A percentile compares a stretch with the other conserved stretches of the same genome.
phyloP scores from a whole-genome alignment of 2,797 vertebrate genomes.

The Meda fulgida region DNA sequence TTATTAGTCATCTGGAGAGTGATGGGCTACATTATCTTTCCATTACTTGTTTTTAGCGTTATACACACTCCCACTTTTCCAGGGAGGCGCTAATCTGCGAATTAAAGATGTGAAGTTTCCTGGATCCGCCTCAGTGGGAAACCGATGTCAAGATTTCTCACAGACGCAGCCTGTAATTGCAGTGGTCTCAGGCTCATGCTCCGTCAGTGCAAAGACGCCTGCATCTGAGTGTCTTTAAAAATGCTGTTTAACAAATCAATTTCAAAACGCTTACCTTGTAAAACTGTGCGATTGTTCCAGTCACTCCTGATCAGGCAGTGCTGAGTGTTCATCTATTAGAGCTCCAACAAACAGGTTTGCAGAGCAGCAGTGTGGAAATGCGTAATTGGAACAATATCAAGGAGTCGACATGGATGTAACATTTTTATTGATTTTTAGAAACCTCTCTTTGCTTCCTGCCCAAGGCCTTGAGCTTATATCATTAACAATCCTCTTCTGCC shows the following conservation, averaged over 20 bases:
- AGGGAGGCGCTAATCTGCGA: conserved; percentile 60
- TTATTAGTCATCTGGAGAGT: conserved; percentile 47
- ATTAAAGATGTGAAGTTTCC: conserved; percentile 77
- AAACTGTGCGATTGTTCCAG: conserved; percentile 76
- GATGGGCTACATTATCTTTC: conserved; percentile 53
- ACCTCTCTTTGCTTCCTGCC: conserved; percentile 68
- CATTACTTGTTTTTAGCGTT: conserved; percentile 54
- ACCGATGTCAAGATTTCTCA: conserved; percentile 80
- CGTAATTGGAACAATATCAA: conserved; percentile 87
- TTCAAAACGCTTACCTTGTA: conserved; percentile 87
- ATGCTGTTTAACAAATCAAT: conserved; percentile 89
- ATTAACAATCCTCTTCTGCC: conserved; percentile 38
- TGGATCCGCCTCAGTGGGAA: conserved; percentile 72
- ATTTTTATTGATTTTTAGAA: conserved; percentile 78
- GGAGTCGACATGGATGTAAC: conserved; percentile 77
- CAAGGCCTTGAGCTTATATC: conserved; percentile 37
- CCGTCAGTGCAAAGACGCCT: conserved; percentile 70
- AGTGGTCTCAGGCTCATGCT: conserved; percentile 62
- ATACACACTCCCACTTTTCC: conserved; percentile 49
- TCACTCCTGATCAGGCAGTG: conserved; percentile 72
- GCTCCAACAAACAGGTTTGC: conserved; percentile 81
- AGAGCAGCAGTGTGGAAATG: conserved; percentile 80
- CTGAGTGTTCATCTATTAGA: conserved; percentile 83
- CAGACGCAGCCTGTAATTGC: conserved; percentile 79
- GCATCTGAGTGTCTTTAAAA: conserved; percentile 80